phyloP scores from a whole-genome alignment of 2,113 vertebrate species.

The Tautogolabrus adspersus region DNA sequence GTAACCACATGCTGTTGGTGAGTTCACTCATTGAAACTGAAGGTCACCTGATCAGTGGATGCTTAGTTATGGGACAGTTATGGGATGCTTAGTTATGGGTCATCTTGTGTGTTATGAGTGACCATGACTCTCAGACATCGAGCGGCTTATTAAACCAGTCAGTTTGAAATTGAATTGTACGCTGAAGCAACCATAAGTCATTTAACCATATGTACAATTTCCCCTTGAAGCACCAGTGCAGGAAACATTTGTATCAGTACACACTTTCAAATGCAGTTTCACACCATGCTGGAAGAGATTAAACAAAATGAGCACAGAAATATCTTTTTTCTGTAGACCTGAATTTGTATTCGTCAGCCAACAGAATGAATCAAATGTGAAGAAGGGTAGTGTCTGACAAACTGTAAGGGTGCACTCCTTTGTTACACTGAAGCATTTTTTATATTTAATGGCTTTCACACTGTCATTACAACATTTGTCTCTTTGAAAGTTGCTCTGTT shows the following conservation, averaged over 20 bases:
- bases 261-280: not conserved
- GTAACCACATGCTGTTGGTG: not conserved
- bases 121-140: not conserved
- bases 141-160: not conserved
- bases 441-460: constrained; percentile 18
- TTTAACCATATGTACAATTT: not conserved
- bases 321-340: not conserved
- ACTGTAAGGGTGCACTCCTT: not conserved
- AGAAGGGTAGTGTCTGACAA: not conserved
- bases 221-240: not conserved
- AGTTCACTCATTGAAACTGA: not conserved
- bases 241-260: not conserved
- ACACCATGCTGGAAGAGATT: not conserved
- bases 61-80: not conserved
- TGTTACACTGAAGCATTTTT: not conserved
- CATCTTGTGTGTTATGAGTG: not conserved
- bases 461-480: constrained; percentile 18
- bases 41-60: not conserved
- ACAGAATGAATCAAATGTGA: not conserved
- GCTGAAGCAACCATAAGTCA: not conserved
- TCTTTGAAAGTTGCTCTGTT: constrained; percentile 27
- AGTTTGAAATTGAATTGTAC: not conserved
- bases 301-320: not conserved
- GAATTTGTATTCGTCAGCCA: not conserved
- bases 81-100: not conserved